These are phyloP conservation scores for Cylloceria caligata DNA, from an alignment of 2,888 invertebrate species.

Conservation along the genomic window DNA sequence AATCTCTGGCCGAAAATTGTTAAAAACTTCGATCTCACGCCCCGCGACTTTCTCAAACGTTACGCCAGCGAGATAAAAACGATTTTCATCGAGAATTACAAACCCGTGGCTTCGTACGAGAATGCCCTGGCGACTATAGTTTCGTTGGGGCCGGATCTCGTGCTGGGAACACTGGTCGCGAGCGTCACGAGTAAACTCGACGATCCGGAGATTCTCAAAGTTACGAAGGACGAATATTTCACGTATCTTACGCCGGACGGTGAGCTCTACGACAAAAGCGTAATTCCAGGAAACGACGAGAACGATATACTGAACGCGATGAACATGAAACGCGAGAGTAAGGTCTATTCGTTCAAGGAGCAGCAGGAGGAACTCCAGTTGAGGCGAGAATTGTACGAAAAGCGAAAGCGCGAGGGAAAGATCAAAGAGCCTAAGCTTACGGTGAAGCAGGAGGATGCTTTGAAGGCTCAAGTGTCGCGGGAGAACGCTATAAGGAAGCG, in stretches of 20 bases:
- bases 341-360: constrained; percentile 98
- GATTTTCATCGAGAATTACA: constrained; percentile 87
- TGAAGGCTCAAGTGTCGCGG: constrained; percentile 94
- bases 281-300: constrained; percentile 88
- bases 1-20: constrained; percentile 90
- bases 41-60: constrained; percentile 87
- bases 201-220: constrained; percentile 88
- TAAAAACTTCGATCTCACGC: constrained; percentile 86
- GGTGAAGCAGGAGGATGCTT: constrained; percentile 96
- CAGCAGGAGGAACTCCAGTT: constrained; percentile 97
- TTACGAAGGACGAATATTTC: constrained; percentile 92
- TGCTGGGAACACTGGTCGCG: constrained; percentile 88
- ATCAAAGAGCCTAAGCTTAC: constrained; percentile 90
- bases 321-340: constrained; percentile 98
- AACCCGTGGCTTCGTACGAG: constrained; percentile 86
- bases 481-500: constrained; percentile 92
- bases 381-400: constrained; percentile 96
- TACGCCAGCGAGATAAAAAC: constrained; percentile 87
- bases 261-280: constrained; percentile 95
- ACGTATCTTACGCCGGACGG: constrained; percentile 94
- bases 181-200: constrained; percentile 87
- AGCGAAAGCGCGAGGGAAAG: constrained; percentile 92
- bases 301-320: constrained; percentile 85
- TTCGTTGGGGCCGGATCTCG: constrained; percentile 87
- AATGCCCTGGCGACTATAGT: constrained; percentile 91